phyloP scores from a whole-genome alignment of 2,888 invertebrate genomes.

The Vannuccia rotundouncinata region DNA sequence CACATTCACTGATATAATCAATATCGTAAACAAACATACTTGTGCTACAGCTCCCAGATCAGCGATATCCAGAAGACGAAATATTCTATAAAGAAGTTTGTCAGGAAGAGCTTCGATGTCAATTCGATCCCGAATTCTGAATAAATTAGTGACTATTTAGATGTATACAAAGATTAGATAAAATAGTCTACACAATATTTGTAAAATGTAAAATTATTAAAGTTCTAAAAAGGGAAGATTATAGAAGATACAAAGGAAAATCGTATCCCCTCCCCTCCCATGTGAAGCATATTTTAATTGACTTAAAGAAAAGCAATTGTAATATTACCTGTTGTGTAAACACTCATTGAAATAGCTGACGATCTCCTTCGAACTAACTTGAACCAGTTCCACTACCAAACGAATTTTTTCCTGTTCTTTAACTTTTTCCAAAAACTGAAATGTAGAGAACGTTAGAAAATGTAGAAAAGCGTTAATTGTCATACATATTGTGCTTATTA shows the following conservation, averaged over 20 bases:
- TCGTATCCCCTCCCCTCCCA: no score
- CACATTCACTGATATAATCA: no score
- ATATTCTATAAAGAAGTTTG: constrained; percentile 8
- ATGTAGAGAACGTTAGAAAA: background rate
- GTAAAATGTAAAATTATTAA: no score
- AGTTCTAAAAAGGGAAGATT: no score
- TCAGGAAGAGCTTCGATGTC: constrained; percentile 1
- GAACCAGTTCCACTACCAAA: constrained; percentile 46
- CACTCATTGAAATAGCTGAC: constrained; percentile 46
- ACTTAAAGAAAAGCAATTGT: background rate
- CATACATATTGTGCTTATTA: no score
- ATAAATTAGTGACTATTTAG: no score
- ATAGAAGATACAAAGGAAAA: no score
- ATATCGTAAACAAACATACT: background rate
- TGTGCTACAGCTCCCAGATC: background rate
- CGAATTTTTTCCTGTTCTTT: constrained; percentile 47
- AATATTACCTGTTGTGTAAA: constrained; percentile 44
- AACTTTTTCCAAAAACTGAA: background rate
- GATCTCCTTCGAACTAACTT: constrained; percentile 45
- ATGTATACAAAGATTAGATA: background rate
- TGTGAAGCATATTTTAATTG: no score
- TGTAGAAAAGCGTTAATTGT: no score
- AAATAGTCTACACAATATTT: no score
- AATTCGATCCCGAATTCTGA: background rate
- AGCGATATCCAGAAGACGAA: background rate